These are phyloP conservation scores for Rotaria magnacalcarata DNA, from an alignment of 2,888 invertebrate genomes.

Conservation along the genomic window DNA sequence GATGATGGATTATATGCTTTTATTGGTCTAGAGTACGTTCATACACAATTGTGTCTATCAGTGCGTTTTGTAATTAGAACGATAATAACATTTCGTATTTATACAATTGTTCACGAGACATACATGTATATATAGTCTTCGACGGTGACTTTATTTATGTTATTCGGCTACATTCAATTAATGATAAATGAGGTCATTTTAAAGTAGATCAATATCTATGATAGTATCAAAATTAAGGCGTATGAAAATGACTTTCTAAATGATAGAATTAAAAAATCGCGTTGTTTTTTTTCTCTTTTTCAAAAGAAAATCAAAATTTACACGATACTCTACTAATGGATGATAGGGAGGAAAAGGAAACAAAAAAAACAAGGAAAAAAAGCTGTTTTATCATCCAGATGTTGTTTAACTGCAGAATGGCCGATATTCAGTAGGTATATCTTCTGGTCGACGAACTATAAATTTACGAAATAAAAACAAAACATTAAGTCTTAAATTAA, in stretches of 20 bases:
- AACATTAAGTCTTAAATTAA: background rate
- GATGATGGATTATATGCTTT: too few relatives aligned
- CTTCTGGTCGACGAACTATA: slow-evolving; percentile 36
- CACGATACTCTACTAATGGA: background rate
- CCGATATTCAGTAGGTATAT: slow-evolving; percentile 3
- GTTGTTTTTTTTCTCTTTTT: background rate
- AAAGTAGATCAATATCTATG: too few relatives aligned
- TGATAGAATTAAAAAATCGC: background rate
- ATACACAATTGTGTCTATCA: too few relatives aligned
- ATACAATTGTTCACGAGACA: too few relatives aligned
- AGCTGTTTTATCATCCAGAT: background rate
- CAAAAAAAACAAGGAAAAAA: background rate
- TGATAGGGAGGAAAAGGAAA: background rate
- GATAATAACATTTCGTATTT: too few relatives aligned
- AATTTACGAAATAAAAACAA: background rate
- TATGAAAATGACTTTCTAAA: background rate
- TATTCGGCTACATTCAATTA: too few relatives aligned
- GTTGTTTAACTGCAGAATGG: slow-evolving; percentile 30
- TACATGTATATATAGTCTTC: too few relatives aligned
- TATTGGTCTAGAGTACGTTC: too few relatives aligned
- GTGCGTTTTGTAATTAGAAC: too few relatives aligned
- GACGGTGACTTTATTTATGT: too few relatives aligned
- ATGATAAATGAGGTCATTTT: too few relatives aligned
- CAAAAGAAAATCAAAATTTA: background rate
- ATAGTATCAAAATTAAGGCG: background rate